Base-by-base conservation (phyloP, 64 coral and sea anemone species). In the Montipora capricornis region DNA sequence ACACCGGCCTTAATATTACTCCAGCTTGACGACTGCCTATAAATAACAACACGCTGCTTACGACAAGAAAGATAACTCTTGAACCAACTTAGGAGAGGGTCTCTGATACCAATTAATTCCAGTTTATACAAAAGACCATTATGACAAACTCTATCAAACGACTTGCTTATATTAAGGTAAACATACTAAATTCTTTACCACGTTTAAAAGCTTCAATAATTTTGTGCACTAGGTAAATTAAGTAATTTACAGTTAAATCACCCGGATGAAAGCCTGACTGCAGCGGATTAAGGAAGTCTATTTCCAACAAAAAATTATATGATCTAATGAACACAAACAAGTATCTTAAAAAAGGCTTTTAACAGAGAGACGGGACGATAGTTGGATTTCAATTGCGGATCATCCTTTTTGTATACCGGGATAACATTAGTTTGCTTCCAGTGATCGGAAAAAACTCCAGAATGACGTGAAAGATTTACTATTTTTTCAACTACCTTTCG, bases 91-190 rank as follows among this genome's bases (percentile, higher is more conserved):
- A 90, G 29, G 48, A 90, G 52, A 79, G 75, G 75, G 66, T 79
- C 88, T 78, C 76, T 37, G 24, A 67, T 44, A 10, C 88, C 88
- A 17, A 80, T 49, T 79, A 19, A 26, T 90, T 90, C 58, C 17
- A 90, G 59, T 90, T 90, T 90, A 45, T 80, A 67, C 76, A 90
- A 45, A 17, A 90, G 88, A 59, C 88, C 88, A 4, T 68, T 76
- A 37, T 37, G 29, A 37, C 29, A 37, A 37, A 37, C 29, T 79
- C 75, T 77, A 62, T 90, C 88, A 61, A 90, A 90, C 80, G 73
- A 49, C 29, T 90, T 90, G 29, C 51, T 79, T 61, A 66, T 90
- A 24, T 90, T 75, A 74, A 74, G 70, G 8, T 20, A 74, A 74
- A 0, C 70, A 74, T 74, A 5, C 70, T 73, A 0, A 61, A 49